phyloP scores from a whole-genome alignment of 2,113 vertebrate species.

The Rhea pennata region DNA sequence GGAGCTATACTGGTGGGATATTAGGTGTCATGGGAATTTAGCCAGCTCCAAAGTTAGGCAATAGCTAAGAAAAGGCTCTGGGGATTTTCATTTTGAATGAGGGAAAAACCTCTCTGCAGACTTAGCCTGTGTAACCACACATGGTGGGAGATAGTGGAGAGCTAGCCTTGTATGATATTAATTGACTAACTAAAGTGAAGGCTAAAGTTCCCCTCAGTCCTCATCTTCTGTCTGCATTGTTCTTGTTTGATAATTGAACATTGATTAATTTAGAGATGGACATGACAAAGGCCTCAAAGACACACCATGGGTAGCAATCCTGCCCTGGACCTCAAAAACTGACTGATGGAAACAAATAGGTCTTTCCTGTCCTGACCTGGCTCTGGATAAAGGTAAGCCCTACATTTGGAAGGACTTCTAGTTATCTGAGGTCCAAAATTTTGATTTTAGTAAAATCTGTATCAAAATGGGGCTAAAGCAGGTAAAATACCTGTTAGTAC shows the following conservation, averaged over 20 bases:
- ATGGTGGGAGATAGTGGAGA: not conserved
- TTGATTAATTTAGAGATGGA: not conserved
- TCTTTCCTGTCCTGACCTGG: not conserved
- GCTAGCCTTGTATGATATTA: not conserved
- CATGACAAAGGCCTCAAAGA: not conserved
- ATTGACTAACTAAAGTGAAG: conserved; percentile 22
- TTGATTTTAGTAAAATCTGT: not conserved
- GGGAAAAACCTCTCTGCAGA: conserved; percentile 3
- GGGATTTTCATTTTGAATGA: conserved; percentile 41
- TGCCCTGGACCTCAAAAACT: not conserved
- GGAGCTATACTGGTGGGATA: conserved; percentile 20
- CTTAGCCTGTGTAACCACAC: not conserved
- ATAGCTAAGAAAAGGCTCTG: not conserved
- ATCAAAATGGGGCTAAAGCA: not conserved
- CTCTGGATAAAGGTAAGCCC: not conserved
- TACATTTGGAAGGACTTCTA: not conserved
- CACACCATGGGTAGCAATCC: not conserved
- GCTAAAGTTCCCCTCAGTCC: not conserved
- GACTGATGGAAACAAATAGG: not conserved
- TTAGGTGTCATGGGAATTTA: not conserved
- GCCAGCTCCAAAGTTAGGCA: not conserved
- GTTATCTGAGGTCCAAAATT: not conserved
- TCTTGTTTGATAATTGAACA: not conserved
- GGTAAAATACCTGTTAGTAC: not conserved
- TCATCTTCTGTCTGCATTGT: not conserved